Base-by-base conservation (phyloP, 2,888 invertebrate species). In the Gryllus longicercus region DNA sequence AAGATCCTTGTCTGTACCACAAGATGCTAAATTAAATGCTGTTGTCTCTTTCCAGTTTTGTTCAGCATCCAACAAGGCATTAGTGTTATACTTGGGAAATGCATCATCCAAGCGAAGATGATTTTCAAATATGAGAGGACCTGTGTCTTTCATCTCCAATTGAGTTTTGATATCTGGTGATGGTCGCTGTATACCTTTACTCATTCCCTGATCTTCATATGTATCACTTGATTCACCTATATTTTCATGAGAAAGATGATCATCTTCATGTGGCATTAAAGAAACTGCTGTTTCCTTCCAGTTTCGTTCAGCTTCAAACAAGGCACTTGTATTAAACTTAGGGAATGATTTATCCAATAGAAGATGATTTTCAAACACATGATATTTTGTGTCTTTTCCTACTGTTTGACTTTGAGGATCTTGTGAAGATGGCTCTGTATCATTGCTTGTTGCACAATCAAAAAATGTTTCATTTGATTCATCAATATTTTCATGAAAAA, bases 1-100 rank as follows among this genome's bases (percentile, higher is more conserved):
- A 88, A 76, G 89, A 88, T 82, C 89, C 86, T 84, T 88, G 87
- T 86, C 87, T 85, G 88, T 87, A 76, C 82, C 83, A 10, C 83
- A 81, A 76, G 89, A 88, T 74, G 86, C 87, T 80, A 80, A 50
- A 78, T 50, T 21, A 21, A 25, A 77, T 14, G 5, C 50, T 38
- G 74, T 74, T 21, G 76, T 77, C 38, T 63, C 79, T 74, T 78
- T 75, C 51, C 81, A 80, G 18, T 82, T 83, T 38, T 21, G 25
- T 8, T 76, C 21, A 38, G 16, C 76, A 76, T 16, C 16, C 3
- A 38, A 16, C 25, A 38, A 16, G 25, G 76, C 10, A 16, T 76
- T 18, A n/a, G 18, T 21, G 16, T 76, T 25, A 16, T 25, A 49
- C 11, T 76, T 49, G 49, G 25, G 25, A 50, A 80, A 82, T 16